Evolutionary conservation across 2,113 vertebrate genomes (phyloP).

Genomic region (Zosterops japonicus): DNA sequence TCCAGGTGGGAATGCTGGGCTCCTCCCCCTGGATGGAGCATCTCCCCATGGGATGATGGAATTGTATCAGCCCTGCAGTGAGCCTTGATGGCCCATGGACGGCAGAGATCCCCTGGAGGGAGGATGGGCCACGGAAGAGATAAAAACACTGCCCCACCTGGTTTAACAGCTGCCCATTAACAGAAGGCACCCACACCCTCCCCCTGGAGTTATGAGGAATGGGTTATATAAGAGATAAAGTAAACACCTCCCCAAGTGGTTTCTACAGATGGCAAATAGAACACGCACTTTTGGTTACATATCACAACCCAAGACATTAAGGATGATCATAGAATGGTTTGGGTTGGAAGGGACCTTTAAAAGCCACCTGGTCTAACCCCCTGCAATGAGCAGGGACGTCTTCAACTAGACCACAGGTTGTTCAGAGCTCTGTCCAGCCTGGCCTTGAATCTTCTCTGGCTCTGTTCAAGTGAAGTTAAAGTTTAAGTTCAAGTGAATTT

Average conservation of each 20-base stretch:
- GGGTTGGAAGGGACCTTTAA: neutral
- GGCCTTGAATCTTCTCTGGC: neutral
- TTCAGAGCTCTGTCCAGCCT: neutral
- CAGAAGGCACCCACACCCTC: neutral
- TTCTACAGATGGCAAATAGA: neutral
- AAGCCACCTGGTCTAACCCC: neutral
- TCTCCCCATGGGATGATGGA: neutral
- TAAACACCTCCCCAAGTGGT: neutral
- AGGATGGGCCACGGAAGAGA: neutral
- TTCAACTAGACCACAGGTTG: neutral
- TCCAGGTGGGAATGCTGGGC: too few relatives aligned
- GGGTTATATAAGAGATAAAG: neutral
- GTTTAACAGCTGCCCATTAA: neutral
- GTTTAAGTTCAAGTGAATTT: neutral
- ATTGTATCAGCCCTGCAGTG: neutral
- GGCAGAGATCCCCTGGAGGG: neutral
- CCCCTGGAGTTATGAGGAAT: neutral
- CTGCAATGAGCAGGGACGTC: neutral
- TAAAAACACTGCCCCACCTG: neutral
- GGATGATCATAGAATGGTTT: neutral
- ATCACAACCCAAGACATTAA: neutral
- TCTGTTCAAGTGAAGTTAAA: neutral
- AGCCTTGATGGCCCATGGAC: neutral
- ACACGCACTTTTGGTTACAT: too few relatives aligned
- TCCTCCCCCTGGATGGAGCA: too few relatives aligned